These are phyloP conservation scores for Diarsia brunnea DNA, from an alignment of 2,888 invertebrate genomes.

Conservation along the genomic window DNA sequence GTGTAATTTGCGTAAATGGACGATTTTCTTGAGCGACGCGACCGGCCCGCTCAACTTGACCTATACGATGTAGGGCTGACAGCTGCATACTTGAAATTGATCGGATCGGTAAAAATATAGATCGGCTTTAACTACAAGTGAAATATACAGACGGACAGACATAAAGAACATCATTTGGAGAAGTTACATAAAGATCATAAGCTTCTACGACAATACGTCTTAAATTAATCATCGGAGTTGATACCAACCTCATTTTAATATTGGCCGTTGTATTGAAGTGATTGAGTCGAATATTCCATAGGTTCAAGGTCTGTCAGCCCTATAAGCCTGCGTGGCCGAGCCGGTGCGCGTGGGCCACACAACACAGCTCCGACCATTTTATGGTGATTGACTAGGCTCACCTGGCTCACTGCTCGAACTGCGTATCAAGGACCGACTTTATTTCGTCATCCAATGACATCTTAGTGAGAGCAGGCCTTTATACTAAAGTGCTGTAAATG, in stretches of 20 bases:
- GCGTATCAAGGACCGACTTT: slow-evolving; percentile 37
- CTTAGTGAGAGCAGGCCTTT: background rate
- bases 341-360: slow-evolving; percentile 56
- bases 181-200: background rate
- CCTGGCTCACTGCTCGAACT: slow-evolving; percentile 31
- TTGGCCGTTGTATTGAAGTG: background rate
- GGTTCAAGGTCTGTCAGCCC: slow-evolving; percentile 37
- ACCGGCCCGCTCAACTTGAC: slow-evolving; percentile 81
- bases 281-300: background rate
- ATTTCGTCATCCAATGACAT: slow-evolving; percentile 39
- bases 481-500: background rate
- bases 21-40: slow-evolving; percentile 70
- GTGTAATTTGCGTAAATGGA: slow-evolving; percentile 76
- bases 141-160: background rate
- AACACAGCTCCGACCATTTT: slow-evolving; percentile 51
- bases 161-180: background rate
- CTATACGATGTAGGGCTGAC: slow-evolving; percentile 74
- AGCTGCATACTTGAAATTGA: background rate
- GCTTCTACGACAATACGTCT: background rate
- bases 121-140: background rate
- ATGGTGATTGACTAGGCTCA: slow-evolving; percentile 55
- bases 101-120: background rate
- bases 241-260: background rate
- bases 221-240: background rate
- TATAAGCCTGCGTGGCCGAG: slow-evolving; percentile 33